phyloP scores from a whole-genome alignment of 2,113 vertebrate species.

The Smithornis capensis region DNA sequence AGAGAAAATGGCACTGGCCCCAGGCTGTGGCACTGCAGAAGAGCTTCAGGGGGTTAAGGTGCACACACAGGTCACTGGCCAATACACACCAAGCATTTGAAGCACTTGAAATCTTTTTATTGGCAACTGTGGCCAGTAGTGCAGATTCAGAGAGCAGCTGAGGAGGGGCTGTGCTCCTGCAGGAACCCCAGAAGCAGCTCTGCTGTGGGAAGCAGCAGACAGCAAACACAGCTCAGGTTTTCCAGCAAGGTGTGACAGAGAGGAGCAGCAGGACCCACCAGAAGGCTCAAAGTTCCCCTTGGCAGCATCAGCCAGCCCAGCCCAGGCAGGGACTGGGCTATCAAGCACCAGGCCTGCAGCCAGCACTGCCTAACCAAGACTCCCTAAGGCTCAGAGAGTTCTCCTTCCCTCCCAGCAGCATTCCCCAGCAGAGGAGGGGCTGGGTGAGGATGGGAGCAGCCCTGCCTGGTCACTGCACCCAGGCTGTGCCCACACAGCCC shows the following conservation, averaged over 20 bases:
- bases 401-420: background rate
- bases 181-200: background rate
- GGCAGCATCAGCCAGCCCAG: background rate
- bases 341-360: background rate
- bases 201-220: background rate
- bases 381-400: background rate
- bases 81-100: background rate
- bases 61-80: no score
- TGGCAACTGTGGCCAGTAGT: background rate
- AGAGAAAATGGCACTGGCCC: accelerated
- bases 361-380: background rate
- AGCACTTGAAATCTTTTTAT: background rate
- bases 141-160: background rate
- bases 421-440: background rate
- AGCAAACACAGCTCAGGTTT: background rate
- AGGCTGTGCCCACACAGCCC: background rate
- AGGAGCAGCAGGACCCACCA: background rate
- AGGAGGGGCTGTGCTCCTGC: background rate
- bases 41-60: background rate
- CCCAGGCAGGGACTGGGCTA: background rate
- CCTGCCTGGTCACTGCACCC: background rate
- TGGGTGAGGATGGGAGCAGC: background rate
- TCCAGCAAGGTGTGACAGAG: background rate
- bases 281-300: background rate
- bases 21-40: background rate